Conservation (phyloP, 1,140 invertebrate genomes). For the Macrosteles quadrilineatus region DNA sequence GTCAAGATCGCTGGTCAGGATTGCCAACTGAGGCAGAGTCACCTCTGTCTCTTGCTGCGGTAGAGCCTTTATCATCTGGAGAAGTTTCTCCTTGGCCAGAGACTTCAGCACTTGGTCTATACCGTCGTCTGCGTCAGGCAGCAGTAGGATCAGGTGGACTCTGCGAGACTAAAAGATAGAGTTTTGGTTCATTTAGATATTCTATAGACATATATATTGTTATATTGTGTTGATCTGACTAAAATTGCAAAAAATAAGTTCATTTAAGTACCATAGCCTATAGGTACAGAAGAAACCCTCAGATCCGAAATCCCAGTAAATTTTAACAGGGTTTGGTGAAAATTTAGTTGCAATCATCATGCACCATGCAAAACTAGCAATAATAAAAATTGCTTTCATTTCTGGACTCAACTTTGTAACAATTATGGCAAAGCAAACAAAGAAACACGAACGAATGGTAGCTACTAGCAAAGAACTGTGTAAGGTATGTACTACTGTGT, state of each 20-base stretch:
- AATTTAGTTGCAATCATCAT: too few relatives aligned
- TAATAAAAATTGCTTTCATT: too few relatives aligned
- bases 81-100: slow-evolving; percentile 40
- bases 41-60: slow-evolving; percentile 41
- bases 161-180: slow-evolving; percentile 39
- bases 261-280: too few relatives aligned
- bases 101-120: slow-evolving; percentile 41
- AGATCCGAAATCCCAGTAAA: too few relatives aligned
- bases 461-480: too few relatives aligned
- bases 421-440: too few relatives aligned
- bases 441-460: too few relatives aligned
- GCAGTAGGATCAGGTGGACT: slow-evolving; percentile 43
- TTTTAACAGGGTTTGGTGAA: too few relatives aligned
- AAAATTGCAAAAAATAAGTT: neutral
- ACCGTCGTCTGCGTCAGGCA: slow-evolving; percentile 42
- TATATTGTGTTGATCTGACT: neutral
- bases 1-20: slow-evolving; percentile 42
- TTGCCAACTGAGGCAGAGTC: slow-evolving; percentile 45
- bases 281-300: too few relatives aligned
- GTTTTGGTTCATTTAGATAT: neutral
- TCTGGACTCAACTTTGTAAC: too few relatives aligned
- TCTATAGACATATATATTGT: neutral
- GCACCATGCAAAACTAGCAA: too few relatives aligned
- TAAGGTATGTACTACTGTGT: too few relatives aligned
- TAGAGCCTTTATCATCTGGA: slow-evolving; percentile 38